These are phyloP conservation scores for Guaruba guarouba DNA, from an alignment of 2,113 vertebrate species.

Conservation along the genomic window DNA sequence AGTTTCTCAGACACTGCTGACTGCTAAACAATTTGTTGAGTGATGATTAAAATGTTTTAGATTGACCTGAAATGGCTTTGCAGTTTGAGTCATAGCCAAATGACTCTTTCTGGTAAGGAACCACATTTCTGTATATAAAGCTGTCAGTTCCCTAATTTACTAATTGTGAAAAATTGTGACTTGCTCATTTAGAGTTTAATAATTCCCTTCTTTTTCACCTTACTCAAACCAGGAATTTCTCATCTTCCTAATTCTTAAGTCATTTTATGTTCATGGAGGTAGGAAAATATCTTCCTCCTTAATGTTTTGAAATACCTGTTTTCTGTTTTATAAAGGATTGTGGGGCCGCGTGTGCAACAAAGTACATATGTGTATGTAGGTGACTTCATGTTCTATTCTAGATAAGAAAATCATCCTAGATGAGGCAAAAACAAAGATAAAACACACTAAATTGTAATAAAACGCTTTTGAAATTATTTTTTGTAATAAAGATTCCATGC, in stretches of 20 bases:
- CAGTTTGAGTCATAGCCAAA: conserved; percentile 2
- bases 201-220: background rate
- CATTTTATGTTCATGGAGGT: background rate
- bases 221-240: background rate
- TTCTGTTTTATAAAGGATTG: background rate
- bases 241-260: background rate
- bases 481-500: background rate
- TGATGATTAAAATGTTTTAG: conserved; percentile 41
- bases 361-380: fast-evolving
- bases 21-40: conserved; percentile 32
- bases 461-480: background rate
- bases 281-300: background rate
- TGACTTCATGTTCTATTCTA: background rate
- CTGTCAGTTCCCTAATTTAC: background rate
- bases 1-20: conserved; percentile 14
- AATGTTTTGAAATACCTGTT: background rate
- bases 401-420: background rate
- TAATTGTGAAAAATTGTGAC: background rate
- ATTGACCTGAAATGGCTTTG: conserved; percentile 28
- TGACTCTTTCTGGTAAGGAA: background rate
- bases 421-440: background rate
- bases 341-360: background rate
- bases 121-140: background rate
- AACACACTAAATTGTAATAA: background rate
- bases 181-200: background rate